Base-by-base conservation (phyloP, 2,797 vertebrate species). In the Danio choprae region DNA sequence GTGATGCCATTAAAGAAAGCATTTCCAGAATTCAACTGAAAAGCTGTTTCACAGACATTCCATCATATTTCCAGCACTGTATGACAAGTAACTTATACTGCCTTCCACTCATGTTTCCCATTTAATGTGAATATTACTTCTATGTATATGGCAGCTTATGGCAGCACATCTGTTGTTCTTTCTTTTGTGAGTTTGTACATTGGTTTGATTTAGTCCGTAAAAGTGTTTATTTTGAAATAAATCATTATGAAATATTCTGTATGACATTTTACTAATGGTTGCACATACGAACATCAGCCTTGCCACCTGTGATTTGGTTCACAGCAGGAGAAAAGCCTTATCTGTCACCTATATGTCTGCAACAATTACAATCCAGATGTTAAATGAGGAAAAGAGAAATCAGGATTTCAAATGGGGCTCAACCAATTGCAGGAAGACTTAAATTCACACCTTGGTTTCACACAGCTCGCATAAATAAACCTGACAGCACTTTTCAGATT, bases 41-140 rank as follows among this genome's bases (percentile, higher is more conserved):
- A 55, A 53, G 38, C 48, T 7, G 7, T 75, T 64, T 22, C 12
- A 50, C 40, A 15, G 3, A 56, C 18, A 64, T 64, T 43, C 36
- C 18, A 36, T 56, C 7, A 46, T 36, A 44, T 53, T 56, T 44
- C 50, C 41, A 48, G 41, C 16, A 50, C 36, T 53, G 60, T 64
- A 53, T 12, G 6, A 55, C 7, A 81, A 46, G 53, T 74, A 53
- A 63, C n/a, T 65, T 90, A 89, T 92, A 90, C 92, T 87, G 87
- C 89, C 87, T 88, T 72, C 68, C 86, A 84, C 44, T 41, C 11
- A 81, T 58, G 68, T 56, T 71, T 83, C 84, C 84, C 85, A 82
- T 77, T 84, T 82, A 83, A 69, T 89, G 65, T 87, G 81, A 90
- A 87, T 70, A 87, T 83, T 55, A 64, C 53, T 77, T 72, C 8